Base-by-base conservation (phyloP, 2,113 vertebrate species). In the Apodemus sylvaticus region DNA sequence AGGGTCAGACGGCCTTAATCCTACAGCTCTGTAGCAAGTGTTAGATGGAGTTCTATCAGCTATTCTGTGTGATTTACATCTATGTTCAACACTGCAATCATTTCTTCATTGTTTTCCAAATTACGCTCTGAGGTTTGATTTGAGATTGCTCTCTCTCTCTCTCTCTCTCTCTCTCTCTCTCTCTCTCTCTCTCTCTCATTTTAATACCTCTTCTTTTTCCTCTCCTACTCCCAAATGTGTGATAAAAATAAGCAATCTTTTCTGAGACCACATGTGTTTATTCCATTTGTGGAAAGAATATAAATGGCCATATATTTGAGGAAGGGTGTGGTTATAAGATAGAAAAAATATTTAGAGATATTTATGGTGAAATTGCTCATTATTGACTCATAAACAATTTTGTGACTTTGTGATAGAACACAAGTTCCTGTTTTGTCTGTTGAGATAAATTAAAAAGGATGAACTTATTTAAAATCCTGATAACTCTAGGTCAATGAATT, bases 161-260 rank as follows among this genome's bases (percentile, higher is more conserved):
- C 16, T 22, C 6, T 16, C 74, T 16, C 42, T 45, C 11, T 74
- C 73, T 74, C 73, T 26, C 14, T 9, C 34, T 22, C 12, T 20
- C 12, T 77, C 13, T 20, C 12, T 4, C 1, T 90, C 26, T 39
- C 13, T 29, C 7, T 48, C 39, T 45, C 26, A 77, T 70, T 93
- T 95, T 42, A 36, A 45, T 77, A 0, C 22, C 6, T 51, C 22
- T 58, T 12, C 26, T 24, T 26, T 58, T 64, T 4, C 16, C 6
- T 42, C 0, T 6, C 0, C 31, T 53, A 3, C 13, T 1, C n/a
- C 39, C 71, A 86, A 53, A 19, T 36, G 36, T 76, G 5, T n/a
- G 45, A 95, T 66, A 92, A 78, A 78, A 76, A 79, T 90, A 76
- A 82, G 13, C 19, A 87, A 58, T 58, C 71, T 95, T 79, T 19